phyloP scores from a whole-genome alignment of 2,797 vertebrate species.

The Tarsius wallacei region DNA sequence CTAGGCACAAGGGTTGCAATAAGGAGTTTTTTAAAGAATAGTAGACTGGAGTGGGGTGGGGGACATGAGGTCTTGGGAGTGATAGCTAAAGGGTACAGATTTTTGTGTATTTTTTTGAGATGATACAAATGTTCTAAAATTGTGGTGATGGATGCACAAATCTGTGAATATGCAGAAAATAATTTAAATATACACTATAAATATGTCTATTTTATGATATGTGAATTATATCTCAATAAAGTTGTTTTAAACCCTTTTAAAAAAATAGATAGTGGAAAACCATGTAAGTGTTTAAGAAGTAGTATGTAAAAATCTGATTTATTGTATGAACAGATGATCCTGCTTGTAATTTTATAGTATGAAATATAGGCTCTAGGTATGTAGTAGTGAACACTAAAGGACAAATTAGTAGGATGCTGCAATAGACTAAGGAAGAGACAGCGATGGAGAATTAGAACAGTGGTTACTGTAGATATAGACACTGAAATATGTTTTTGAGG shows the following conservation, averaged over 20 bases:
- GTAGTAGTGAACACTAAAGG: background rate
- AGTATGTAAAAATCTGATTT: background rate
- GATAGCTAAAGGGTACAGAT: background rate
- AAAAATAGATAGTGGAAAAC: background rate
- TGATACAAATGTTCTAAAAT: background rate
- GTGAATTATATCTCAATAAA: background rate
- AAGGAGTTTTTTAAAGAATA: background rate
- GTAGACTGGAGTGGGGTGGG: background rate
- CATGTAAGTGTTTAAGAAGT: background rate
- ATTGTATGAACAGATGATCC: background rate
- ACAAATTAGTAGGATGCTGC: background rate
- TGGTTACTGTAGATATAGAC: background rate
- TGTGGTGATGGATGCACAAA: background rate
- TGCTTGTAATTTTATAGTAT: background rate
- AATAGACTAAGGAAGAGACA: background rate
- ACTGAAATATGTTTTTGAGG: background rate
- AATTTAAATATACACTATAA: background rate
- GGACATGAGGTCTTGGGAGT: background rate
- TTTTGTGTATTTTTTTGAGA: background rate
- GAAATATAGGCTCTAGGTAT: background rate
- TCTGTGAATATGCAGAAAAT: background rate
- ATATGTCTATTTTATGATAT: no score
- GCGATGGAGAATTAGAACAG: background rate
- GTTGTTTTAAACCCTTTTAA: background rate
- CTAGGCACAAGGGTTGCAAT: background rate